Percentiles rank a stretch among this genome's conserved stretches.
Evolutionary conservation across 2,797 vertebrate species (phyloP).

Genomic region (Paguma larvata): DNA sequence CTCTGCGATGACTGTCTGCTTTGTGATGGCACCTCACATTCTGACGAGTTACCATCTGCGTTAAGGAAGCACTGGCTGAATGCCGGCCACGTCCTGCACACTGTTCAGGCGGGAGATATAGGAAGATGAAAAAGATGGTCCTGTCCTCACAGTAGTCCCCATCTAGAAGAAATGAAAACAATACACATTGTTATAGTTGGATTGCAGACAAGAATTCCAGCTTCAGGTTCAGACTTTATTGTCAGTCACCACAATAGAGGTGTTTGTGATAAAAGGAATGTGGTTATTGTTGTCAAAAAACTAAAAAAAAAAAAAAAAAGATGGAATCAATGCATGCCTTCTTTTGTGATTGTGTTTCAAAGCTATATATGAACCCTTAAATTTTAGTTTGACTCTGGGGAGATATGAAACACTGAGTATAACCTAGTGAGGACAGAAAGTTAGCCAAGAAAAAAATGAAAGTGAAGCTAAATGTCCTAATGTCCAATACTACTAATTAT

Average conservation of each 20-base stretch:
- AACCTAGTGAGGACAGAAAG: neutral
- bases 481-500: neutral
- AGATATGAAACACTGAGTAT: neutral
- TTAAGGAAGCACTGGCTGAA: neutral
- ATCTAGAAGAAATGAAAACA: neutral
- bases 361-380: neutral
- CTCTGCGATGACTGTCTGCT: neutral
- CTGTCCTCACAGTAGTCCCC: neutral
- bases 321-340: neutral
- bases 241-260: neutral
- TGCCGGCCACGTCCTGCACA: neutral
- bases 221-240: neutral
- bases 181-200: neutral
- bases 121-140: neutral
- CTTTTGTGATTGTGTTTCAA: constrained; percentile 33
- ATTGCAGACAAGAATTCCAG: neutral
- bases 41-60: neutral
- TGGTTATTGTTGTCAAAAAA: neutral
- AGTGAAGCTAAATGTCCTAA: neutral
- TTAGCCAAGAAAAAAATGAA: constrained; percentile 26
- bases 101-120: neutral
- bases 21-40: neutral
- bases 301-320: neutral
- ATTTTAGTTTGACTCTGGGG: neutral
- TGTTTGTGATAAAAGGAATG: neutral